phyloP scores from a whole-genome alignment of 2,797 vertebrate species.

The Monodelphis domestica region DNA sequence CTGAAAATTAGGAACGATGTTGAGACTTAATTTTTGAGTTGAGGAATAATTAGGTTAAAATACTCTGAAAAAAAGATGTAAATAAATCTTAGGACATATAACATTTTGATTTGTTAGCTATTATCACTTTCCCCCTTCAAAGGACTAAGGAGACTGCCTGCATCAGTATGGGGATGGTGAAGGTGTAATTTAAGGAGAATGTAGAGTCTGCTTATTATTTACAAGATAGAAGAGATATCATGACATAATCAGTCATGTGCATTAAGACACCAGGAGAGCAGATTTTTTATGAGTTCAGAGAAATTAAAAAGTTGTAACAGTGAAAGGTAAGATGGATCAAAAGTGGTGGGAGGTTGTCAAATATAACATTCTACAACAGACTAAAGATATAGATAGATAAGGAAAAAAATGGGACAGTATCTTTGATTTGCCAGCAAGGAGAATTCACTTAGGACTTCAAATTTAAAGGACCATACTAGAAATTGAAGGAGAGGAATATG shows the following conservation, averaged over 20 bases:
- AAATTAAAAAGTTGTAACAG: not conserved
- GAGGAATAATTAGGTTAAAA: not conserved
- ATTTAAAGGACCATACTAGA: not conserved
- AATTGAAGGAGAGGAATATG: not conserved
- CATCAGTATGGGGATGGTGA: not conserved
- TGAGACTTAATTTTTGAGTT: conserved; percentile 27
- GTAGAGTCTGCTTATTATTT: not conserved
- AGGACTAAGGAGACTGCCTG: not conserved
- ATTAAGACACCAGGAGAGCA: not conserved
- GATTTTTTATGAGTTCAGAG: not conserved
- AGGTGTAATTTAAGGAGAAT: not conserved
- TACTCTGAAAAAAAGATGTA: conserved; percentile 1
- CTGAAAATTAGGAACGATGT: not conserved
- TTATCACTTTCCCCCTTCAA: not conserved
- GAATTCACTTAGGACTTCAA: not conserved
- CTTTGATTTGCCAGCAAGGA: not conserved
- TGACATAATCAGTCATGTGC: not conserved
- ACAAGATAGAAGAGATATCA: not conserved
- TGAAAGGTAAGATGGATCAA: not conserved
- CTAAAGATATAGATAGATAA: not conserved
- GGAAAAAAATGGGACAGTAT: not conserved
- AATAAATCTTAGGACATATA: not conserved
- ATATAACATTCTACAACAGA: not conserved
- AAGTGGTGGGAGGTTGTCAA: not conserved
- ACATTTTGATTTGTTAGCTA: not conserved